phyloP scores from a whole-genome alignment of 2,888 invertebrate genomes.

The Pyralis farinalis region DNA sequence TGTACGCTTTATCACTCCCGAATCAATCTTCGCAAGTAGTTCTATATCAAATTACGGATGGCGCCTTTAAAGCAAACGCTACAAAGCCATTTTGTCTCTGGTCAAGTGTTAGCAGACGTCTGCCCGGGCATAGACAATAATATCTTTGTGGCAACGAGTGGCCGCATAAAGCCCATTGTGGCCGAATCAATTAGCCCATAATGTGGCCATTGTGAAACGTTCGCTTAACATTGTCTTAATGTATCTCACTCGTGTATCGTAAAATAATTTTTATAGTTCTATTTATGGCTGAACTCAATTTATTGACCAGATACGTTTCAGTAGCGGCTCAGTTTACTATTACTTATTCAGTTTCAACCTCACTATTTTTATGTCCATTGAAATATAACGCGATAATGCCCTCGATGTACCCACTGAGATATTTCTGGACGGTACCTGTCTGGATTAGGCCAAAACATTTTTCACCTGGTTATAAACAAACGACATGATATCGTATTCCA shows the following conservation, averaged over 20 bases:
- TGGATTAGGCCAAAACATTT: conserved; percentile 23
- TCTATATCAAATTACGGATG: conserved; percentile 67
- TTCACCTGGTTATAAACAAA: conserved; percentile 53
- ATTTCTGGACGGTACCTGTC: conserved; percentile 21
- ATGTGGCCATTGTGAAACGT: conserved; percentile 73
- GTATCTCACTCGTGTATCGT: conserved; percentile 70
- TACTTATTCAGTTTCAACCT: conserved; percentile 31
- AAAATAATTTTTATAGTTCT: conserved; percentile 76
- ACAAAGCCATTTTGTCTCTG: conserved; percentile 80
- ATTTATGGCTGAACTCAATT: conserved; percentile 68
- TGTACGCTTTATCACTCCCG: conserved; percentile 12
- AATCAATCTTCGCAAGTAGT: conserved; percentile 31
- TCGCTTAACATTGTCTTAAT: conserved; percentile 75
- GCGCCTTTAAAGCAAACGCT: conserved; percentile 67
- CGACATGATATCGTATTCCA: conserved; percentile 50
- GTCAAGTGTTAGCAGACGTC: conserved; percentile 79
- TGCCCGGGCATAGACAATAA: conserved; percentile 70
- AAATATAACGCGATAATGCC: conserved; percentile 12
- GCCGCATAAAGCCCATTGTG: conserved; percentile 70
- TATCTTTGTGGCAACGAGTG: conserved; percentile 64
- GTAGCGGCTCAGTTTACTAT: conserved; percentile 61
- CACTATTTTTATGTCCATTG: conserved; percentile 10
- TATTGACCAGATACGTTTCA: conserved; percentile 72
- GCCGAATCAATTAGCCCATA: conserved; percentile 76
- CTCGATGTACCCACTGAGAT: conserved; percentile 17